Conservation (phyloP, 1,140 invertebrate genomes). For the Pseudomyrmex cubaensis region DNA sequence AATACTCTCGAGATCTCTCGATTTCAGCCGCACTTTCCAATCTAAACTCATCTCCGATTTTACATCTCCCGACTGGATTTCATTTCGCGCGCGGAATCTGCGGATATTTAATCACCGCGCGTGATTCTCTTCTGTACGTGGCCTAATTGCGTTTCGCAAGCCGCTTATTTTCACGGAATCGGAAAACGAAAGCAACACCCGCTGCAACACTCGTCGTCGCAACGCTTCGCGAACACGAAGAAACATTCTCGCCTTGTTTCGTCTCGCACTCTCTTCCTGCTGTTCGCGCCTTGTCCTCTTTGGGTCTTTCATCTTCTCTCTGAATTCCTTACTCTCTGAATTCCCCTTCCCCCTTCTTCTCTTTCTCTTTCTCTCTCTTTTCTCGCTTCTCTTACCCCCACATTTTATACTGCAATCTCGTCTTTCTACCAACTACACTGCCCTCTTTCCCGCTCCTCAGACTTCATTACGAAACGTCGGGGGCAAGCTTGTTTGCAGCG, state of each 20-base stretch:
- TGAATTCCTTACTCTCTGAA: neutral
- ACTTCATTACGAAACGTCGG: slow-evolving; percentile 71
- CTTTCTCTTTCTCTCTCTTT: neutral
- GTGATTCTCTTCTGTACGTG: neutral
- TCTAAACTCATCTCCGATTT: slow-evolving; percentile 15
- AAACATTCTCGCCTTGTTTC: slow-evolving; percentile 18
- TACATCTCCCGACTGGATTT: neutral
- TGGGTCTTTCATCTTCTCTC: slow-evolving; percentile 4
- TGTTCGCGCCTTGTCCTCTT: neutral
- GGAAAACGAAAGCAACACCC: slow-evolving; percentile 24
- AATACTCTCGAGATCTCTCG: neutral
- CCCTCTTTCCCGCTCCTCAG: neutral
- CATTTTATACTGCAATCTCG: slow-evolving; percentile 14
- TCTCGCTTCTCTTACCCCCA: neutral
- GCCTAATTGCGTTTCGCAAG: slow-evolving; percentile 15
- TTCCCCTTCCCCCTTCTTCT: neutral
- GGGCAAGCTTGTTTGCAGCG: slow-evolving; percentile 72
- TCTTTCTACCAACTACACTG: neutral
- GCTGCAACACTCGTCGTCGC: neutral
- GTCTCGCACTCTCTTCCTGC: neutral
- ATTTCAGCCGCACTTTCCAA: slow-evolving; percentile 6
- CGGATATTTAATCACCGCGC: neutral
- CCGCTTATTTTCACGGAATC: neutral
- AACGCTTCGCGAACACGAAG: neutral
- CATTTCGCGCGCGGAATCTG: neutral